Evolutionary conservation across 2,113 vertebrate genomes (phyloP), one percentile per base, ranked within the genome.

Genomic region (Phasianus colchicus): DNA sequence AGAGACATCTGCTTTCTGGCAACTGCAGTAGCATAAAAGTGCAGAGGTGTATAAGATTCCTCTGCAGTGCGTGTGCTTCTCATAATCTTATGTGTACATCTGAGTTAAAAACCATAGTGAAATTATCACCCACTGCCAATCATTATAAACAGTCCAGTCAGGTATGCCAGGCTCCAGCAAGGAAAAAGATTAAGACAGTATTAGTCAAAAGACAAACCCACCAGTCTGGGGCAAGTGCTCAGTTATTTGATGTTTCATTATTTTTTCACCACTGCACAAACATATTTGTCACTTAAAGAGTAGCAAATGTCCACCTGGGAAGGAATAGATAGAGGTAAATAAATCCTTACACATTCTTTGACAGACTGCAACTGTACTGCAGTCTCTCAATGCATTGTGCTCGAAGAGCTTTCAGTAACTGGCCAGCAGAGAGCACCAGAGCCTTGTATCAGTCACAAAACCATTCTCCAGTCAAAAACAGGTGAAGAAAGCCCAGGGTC

Each of bases 371-470:
- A 14, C 10, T n/a, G 76, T 10, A 27, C 27, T 25, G 17, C 13
- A 8, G 7, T 1, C 5, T 29, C 24, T 16, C 47, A 18, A 22
- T 48, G 61, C 11, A 3, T 5, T 63, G 82, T 27, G 20, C 16
- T 55, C 38, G 9, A 70, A 21, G 5, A 21, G 29, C 61, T 47
- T 47, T 42, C 13, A 32, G 29, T 13, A 32, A 14, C 3, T 18
- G 45, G 72, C 82, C 95, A 91, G 89, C 47, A 93, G 96, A 94
- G 94, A 92, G 92, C 64, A 93, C 89, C 83, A 60, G 42, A 86
- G 83, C 30, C 77, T 27, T 69, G 38, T 3, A 34, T 52, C 55
- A 54, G 20, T 40, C 32, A 30, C 36, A 65, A 81, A 1, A 12
- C 22, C 48, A 2, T 1, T 7, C 6, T 91, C 58, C 21, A 3